These are phyloP conservation scores for Dicyrtoma fusca DNA, from an alignment of 2,888 invertebrate genomes.

Conservation along the genomic window DNA sequence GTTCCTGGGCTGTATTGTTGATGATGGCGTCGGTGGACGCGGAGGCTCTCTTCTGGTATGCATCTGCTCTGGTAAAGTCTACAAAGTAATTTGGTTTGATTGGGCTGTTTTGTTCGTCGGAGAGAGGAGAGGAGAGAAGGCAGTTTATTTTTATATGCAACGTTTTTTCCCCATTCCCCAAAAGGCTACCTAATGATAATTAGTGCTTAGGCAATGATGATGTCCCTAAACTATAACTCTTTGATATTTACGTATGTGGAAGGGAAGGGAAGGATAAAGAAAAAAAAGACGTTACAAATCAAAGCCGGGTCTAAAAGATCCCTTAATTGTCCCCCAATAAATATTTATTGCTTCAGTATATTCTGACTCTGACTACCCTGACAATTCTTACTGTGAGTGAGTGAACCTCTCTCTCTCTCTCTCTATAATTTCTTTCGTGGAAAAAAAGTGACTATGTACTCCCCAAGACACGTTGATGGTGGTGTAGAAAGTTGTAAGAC, in stretches of 20 bases:
- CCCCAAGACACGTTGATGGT: no score
- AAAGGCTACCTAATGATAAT: constrained; percentile 57
- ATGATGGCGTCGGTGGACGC: no score
- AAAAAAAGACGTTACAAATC: constrained; percentile 52
- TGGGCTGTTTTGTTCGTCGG: constrained; percentile 55
- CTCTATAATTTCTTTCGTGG: background rate
- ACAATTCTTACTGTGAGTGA: no score
- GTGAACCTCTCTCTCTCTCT: constrained; percentile 1
- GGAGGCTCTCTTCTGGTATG: background rate
- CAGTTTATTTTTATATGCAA: constrained; percentile 49
- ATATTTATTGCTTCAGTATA: constrained; percentile 57
- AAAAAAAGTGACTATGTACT: background rate
- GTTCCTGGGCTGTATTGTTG: background rate
- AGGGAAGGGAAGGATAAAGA: constrained; percentile 7
- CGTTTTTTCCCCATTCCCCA: constrained; percentile 49
- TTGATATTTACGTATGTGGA: constrained; percentile 10
- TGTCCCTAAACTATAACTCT: constrained; percentile 35
- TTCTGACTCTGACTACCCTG: constrained; percentile 31
- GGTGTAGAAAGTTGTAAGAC: background rate
- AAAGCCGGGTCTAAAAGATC: constrained; percentile 52
- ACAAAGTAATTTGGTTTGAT: constrained; percentile 54
- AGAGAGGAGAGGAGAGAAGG: constrained; percentile 27
- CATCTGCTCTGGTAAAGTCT: constrained; percentile 8
- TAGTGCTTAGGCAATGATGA: constrained; percentile 52
- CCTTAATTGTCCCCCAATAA: constrained; percentile 58